Percentiles rank a stretch among this genome's conserved stretches.
Evolutionary conservation across 2,888 invertebrate genomes (phyloP).

Genomic region (Melangyna quadrimaculata): DNA sequence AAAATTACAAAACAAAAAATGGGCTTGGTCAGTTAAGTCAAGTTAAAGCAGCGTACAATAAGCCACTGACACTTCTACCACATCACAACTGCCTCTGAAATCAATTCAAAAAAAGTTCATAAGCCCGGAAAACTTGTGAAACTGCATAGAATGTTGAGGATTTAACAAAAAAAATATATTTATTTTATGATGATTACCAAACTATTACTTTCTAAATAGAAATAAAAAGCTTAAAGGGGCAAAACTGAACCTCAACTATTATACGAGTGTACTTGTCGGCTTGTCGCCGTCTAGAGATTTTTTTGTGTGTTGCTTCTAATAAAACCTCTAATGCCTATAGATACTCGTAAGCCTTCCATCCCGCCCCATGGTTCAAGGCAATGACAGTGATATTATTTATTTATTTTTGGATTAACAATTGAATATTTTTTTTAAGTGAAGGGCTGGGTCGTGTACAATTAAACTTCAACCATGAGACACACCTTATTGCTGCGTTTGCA

Average conservation of each 20-base stretch:
- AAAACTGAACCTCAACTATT: neutral
- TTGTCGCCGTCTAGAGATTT: neutral
- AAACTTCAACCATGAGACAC: constrained; percentile 16
- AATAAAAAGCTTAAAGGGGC: constrained; percentile 1
- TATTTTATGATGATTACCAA: constrained; percentile 19
- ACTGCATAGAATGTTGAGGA: neutral
- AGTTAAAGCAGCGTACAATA: neutral
- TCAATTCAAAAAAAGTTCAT: constrained; percentile 33
- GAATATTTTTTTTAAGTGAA: constrained; percentile 25
- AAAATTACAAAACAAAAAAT: constrained; percentile 33
- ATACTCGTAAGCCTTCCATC: neutral
- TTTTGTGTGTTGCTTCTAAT: neutral
- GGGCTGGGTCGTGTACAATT: constrained; percentile 14
- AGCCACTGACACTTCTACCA: neutral
- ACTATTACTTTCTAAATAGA: constrained; percentile 20
- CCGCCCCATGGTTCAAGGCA: constrained; percentile 10
- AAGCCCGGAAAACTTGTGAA: constrained; percentile 22
- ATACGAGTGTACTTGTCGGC: neutral
- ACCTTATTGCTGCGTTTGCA: neutral
- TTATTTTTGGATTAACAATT: neutral
- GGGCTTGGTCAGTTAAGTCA: constrained; percentile 46
- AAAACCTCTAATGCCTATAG: neutral
- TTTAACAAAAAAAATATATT: neutral
- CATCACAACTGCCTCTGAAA: neutral
- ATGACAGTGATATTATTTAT: constrained; percentile 3